Conservation (phyloP, 2,797 vertebrate genomes). For the Orientallactaga sibirica region DNA sequence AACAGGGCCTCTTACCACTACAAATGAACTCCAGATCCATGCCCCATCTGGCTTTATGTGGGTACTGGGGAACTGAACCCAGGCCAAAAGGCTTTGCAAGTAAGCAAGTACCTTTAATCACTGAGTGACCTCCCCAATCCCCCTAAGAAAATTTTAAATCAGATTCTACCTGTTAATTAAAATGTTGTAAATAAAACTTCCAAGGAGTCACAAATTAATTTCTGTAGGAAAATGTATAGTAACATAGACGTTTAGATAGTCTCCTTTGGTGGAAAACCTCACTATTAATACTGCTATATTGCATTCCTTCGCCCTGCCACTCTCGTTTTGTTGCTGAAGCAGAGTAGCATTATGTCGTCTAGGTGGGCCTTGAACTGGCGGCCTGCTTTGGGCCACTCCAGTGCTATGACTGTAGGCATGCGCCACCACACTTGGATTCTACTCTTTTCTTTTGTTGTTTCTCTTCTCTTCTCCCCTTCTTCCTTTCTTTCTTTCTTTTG, state of each 20-base stretch:
- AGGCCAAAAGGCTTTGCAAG: no score
- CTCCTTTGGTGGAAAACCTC: constrained; percentile 21
- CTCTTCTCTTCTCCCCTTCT: no score
- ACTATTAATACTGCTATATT: not conserved
- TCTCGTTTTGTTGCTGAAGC: not conserved
- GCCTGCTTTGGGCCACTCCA: not conserved
- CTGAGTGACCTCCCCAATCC: no score
- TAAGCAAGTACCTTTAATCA: no score
- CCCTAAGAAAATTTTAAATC: no score
- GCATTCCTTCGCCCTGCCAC: no score
- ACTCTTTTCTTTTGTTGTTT: no score
- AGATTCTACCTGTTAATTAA: not conserved
- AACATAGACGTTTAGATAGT: constrained; percentile 47
- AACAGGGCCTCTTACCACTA: no score
- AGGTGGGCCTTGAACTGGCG: not conserved
- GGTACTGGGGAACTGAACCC: no score
- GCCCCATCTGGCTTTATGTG: no score
- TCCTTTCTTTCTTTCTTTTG: no score
- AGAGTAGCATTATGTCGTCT: not conserved
- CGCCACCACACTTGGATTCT: not conserved
- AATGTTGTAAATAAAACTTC: constrained; percentile 20
- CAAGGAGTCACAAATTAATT: constrained; percentile 21
- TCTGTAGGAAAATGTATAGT: constrained; percentile 35
- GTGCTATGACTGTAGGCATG: not conserved
- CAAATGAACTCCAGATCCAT: no score